A percentile compares a stretch with the other conserved stretches of the same genome.
Conservation (phyloP, 2,113 vertebrate genomes). For the Propithecus coquereli region DNA sequence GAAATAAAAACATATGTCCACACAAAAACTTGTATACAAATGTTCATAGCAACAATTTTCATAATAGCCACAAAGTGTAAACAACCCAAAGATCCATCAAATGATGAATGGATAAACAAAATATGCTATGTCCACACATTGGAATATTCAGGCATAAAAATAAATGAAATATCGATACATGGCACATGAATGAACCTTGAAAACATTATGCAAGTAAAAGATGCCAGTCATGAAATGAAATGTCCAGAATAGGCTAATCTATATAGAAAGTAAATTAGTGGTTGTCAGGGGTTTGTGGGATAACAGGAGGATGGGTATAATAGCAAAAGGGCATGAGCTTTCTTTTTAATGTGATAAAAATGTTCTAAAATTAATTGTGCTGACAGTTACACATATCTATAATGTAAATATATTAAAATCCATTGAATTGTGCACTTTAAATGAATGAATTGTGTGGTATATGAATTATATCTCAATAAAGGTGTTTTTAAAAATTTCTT, state of each 20-base stretch:
- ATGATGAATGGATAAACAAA: not conserved
- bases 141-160: not conserved
- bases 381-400: not conserved
- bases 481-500: not conserved
- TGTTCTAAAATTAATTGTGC: not conserved
- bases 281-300: rapidly evolving
- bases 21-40: not conserved
- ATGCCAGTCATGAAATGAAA: not conserved
- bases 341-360: not conserved
- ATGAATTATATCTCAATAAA: not conserved
- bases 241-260: not conserved
- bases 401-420: not conserved
- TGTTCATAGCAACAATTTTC: not conserved
- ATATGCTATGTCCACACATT: not conserved
- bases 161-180: not conserved
- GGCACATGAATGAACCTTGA: not conserved
- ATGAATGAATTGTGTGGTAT: not conserved
- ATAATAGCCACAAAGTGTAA: not conserved
- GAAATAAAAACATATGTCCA: not conserved
- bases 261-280: not conserved
- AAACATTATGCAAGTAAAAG: not conserved
- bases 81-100: not conserved
- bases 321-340: not conserved
- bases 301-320: not conserved
- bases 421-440: not conserved